Evolutionary conservation across 2,888 invertebrate species (phyloP).

Genomic region (Drosophila nigricruria): DNA sequence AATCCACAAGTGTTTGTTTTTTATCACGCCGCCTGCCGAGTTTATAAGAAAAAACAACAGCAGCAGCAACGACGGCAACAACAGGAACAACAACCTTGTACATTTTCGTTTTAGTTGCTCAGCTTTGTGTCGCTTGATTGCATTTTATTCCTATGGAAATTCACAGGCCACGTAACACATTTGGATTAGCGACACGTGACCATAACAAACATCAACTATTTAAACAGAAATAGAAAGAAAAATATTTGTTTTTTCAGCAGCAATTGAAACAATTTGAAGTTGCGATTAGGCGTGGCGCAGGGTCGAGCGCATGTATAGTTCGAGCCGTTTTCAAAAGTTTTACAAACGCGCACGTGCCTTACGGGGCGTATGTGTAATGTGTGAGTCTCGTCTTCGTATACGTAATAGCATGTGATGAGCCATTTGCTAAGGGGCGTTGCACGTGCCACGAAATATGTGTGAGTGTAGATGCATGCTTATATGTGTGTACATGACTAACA

Average conservation of each 20-base stretch:
- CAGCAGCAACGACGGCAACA: background rate
- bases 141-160: conserved; percentile 66
- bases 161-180: conserved; percentile 62
- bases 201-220: conserved; percentile 41
- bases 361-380: conserved; percentile 50
- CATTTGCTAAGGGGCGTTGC: conserved; percentile 26
- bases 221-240: conserved; percentile 24
- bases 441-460: conserved; percentile 39
- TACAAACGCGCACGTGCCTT: conserved; percentile 58
- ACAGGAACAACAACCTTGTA: conserved; percentile 22
- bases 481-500: background rate
- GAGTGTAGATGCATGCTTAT: background rate
- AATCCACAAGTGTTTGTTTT: conserved; percentile 59
- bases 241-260: conserved; percentile 8
- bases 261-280: conserved; percentile 31
- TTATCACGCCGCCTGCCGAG: conserved; percentile 41
- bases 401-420: conserved; percentile 53
- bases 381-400: conserved; percentile 39
- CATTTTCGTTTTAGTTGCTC: conserved; percentile 23
- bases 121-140: conserved; percentile 47
- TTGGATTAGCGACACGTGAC: conserved; percentile 70
- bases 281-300: conserved; percentile 24
- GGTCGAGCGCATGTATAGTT: conserved; percentile 25
- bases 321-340: conserved; percentile 26
- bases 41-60: conserved; percentile 14